Evolutionary conservation across 1,140 invertebrate genomes (phyloP).

Genomic region (Hesperophylax magnus): DNA sequence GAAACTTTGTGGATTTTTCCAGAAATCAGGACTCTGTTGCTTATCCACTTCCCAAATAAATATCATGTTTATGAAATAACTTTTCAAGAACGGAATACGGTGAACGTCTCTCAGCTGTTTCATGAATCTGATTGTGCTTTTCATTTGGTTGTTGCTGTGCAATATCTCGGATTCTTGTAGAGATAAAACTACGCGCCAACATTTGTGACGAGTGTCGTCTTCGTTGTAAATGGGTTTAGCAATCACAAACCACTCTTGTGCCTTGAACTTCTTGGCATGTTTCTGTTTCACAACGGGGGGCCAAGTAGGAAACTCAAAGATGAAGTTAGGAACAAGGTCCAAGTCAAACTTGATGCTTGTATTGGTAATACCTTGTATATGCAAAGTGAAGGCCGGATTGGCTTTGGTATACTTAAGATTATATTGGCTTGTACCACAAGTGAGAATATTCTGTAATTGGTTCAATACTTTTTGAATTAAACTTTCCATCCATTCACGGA

Average conservation of each 20-base stretch:
- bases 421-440: not conserved
- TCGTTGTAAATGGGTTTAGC: slow-evolving; percentile 7
- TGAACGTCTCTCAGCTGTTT: slow-evolving; percentile 10
- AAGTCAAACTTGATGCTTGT: not conserved
- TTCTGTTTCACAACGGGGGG: not conserved
- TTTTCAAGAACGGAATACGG: not conserved
- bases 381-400: slow-evolving; percentile 11
- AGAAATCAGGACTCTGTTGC: not conserved
- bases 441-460: not conserved
- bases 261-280: not conserved
- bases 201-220: not conserved
- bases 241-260: slow-evolving; percentile 10
- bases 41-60: slow-evolving; percentile 8
- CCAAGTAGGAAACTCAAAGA: not conserved
- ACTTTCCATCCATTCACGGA: slow-evolving; percentile 28
- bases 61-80: slow-evolving; percentile 22
- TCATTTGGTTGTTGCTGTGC: not conserved
- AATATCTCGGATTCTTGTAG: not conserved
- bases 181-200: not conserved
- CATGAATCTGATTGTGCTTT: slow-evolving; percentile 7
- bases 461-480: slow-evolving; percentile 1
- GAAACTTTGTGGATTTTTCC: slow-evolving; percentile 2
- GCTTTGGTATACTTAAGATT: not conserved
- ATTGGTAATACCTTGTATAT: not conserved
- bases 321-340: slow-evolving; percentile 19